Evolutionary conservation across 1,140 invertebrate genomes (phyloP), one percentile per base, ranked within the genome.

Genomic region (Subanguina moxae): DNA sequence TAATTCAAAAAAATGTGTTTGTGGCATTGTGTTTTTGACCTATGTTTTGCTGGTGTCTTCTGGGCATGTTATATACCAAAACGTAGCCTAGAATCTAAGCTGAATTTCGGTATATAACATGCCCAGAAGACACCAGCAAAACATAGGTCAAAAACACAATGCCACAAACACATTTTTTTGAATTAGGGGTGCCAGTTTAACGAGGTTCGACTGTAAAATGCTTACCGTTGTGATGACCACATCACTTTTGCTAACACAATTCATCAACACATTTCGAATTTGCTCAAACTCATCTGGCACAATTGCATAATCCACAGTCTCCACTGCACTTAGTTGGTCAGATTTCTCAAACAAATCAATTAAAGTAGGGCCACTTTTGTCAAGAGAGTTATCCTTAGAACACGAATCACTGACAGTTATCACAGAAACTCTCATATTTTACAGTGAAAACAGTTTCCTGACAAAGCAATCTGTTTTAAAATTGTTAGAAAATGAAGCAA

Each of bases 361-460:
- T 15, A 64, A 38, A 19, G 15, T 17, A n/a, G 62, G 57, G 1
- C 62, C 62, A 28, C 62, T 64, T 58, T 58, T 58, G 19, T 64
- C 62, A 23, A 28, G 32, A 5, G n/a, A 59, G 3, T 63, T 19
- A 15, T 64, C 62, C 19, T 64, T 64, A 5, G 38, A 58, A 64
- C 32, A 28, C 7, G n/a, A 19, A 28, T 64, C 62, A 28, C 62
- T 64, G 3, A 64, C 57, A 19, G 62, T 64, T 28, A 64, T 56
- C 7, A 64, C 62, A 58, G n/a, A 56, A 25, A 64, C 42, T 58
- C 27, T 56, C 62, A 64, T 64, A 19, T 3, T 57, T 61, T 64
- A 38, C 32, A 11, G 3, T 11, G 11, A 38, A 38, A 38, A 38
- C 32, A 38, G 3, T 38, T 38, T 23, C 11, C 3, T 57, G 11